Conservation (phyloP, 2,113 vertebrate species). For the Rhagologus leucostigma region DNA sequence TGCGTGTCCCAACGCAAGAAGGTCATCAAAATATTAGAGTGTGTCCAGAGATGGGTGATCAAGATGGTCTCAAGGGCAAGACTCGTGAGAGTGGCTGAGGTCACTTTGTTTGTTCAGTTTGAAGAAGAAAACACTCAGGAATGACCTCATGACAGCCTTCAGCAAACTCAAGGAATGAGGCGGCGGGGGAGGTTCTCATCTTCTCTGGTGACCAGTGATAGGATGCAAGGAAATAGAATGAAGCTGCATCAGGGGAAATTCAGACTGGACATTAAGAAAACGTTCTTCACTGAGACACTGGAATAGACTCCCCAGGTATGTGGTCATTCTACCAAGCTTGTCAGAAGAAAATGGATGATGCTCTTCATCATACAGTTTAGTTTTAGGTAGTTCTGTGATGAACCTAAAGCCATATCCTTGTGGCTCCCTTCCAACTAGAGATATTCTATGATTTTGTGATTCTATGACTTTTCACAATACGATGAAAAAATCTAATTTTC, state of each 20-base stretch:
- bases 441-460: neutral
- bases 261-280: neutral
- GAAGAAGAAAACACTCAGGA: neutral
- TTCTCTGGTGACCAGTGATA: neutral
- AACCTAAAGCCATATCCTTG: neutral
- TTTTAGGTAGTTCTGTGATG: neutral
- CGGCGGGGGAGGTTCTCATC: rapidly evolving
- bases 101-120: neutral
- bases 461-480: neutral
- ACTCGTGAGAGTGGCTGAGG: neutral
- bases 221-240: rapidly evolving
- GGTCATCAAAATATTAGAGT: neutral
- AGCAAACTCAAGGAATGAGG: neutral
- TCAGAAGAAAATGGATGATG: neutral
- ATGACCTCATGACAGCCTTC: neutral
- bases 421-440: neutral
- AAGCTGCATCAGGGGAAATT: neutral
- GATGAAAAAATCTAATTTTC: rapidly evolving
- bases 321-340: neutral
- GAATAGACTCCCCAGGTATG: neutral
- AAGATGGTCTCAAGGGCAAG: neutral
- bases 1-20: neutral
- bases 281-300: neutral
- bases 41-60: rapidly evolving
- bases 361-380: neutral